Evolutionary conservation across 2,888 invertebrate genomes (phyloP).

Genomic region (Vesta saturnalis): DNA sequence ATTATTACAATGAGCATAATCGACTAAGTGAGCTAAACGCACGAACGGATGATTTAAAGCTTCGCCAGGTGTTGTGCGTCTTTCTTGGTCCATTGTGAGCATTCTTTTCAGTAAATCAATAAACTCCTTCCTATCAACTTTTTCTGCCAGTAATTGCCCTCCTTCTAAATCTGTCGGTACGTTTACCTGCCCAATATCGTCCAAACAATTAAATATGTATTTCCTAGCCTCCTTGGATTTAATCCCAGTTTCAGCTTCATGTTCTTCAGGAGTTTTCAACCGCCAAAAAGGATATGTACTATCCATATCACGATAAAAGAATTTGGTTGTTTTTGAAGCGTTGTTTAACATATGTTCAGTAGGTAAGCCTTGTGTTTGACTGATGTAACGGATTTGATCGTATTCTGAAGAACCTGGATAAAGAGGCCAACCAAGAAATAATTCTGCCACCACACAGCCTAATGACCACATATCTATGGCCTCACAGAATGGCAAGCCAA

Average conservation of each 20-base stretch:
- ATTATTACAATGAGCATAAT: slow-evolving; percentile 96
- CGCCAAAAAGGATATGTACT: slow-evolving; percentile 90
- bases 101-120: slow-evolving; percentile 97
- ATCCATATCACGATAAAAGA: slow-evolving; percentile 96
- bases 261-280: slow-evolving; percentile 96
- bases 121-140: slow-evolving; percentile 96
- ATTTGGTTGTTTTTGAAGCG: slow-evolving; percentile 98
- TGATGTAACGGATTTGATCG: slow-evolving; percentile 92
- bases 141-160: slow-evolving; percentile 95
- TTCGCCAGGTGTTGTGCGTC: slow-evolving; percentile 94
- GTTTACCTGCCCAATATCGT: slow-evolving; percentile 97
- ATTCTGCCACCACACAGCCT: slow-evolving; percentile 98
- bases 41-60: slow-evolving; percentile 96
- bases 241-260: slow-evolving; percentile 96
- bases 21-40: slow-evolving; percentile 90
- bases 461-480: slow-evolving; percentile 99
- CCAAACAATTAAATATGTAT: slow-evolving; percentile 99
- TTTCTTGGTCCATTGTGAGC: slow-evolving; percentile 98
- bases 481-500: slow-evolving; percentile 98
- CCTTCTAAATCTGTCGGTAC: slow-evolving; percentile 98
- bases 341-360: slow-evolving; percentile 97
- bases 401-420: slow-evolving; percentile 99
- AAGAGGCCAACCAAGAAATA: slow-evolving; percentile 99
- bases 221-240: slow-evolving; percentile 99
- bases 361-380: slow-evolving; percentile 87